Evolutionary conservation across 2,113 vertebrate species (phyloP), one percentile per base, ranked within the genome.

Genomic region (Myanophis thanlyinensis): DNA sequence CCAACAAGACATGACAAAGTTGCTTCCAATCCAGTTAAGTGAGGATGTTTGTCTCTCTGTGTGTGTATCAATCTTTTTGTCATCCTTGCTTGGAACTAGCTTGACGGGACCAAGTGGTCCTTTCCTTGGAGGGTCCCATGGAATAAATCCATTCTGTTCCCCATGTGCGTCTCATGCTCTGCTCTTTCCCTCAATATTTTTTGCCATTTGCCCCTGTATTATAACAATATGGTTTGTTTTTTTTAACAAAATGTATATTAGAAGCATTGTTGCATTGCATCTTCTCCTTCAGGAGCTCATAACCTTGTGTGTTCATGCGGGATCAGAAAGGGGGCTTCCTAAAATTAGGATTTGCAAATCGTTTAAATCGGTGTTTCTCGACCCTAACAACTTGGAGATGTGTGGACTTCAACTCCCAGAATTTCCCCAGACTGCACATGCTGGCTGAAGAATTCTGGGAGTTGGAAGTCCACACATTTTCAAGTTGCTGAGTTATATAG

Each of bases 281-380:
- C 44, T 94, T 87, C 91, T 92, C 86, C 53, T 88, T 89, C 88
- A 23, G 48, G 54, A 62, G 6, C 5, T 46, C 48, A 85, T 94
- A 22, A 30, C n/a, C 1, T 4, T 8, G 1, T 1, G 40, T 12
- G 0, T 10, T 52, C 0, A 0, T 0, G 15, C 12, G 52, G 23
- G 40, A 35, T 13, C 22, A 0, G 0, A 27, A 51, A 30, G 8
- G 30, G 30, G 20, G 86, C 11, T 9, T 91, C 4, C 56, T 40
- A 9, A n/a, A 0, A 3, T 15, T 1, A 0, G 15, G 8, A 46
- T 53, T 23, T 5, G 27, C 89, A 18, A 35, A 73, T 73, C 2
- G 1, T 73, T 73, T 35, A 5, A 73, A 18, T 15, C 1, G 12
- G 11, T 30, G 11, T 12, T 62, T 62, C 27, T 30, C 1, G 30